Conservation (phyloP, 2,113 vertebrate genomes). For the Malaclemys terrapin region DNA sequence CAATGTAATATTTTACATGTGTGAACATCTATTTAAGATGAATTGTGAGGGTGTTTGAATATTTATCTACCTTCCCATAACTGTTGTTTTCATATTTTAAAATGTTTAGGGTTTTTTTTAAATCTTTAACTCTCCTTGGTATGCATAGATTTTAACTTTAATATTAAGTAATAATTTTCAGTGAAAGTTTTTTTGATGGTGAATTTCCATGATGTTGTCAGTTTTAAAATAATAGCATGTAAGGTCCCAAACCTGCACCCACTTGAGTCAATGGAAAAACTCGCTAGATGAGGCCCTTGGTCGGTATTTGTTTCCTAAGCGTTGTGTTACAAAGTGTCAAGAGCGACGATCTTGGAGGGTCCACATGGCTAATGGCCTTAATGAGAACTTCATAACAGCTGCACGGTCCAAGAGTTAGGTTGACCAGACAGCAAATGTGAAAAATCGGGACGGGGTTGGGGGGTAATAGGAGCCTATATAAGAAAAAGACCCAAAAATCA, state of each 20-base stretch:
- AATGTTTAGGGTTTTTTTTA: not conserved
- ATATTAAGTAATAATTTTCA: not conserved
- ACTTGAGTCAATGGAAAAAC: not conserved
- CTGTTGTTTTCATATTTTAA: slow-evolving; percentile 5
- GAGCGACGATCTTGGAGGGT: not conserved
- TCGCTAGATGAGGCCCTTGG: not conserved
- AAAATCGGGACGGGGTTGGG: too few species aligned
- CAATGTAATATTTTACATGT: slow-evolving; percentile 20
- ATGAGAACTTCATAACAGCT: not conserved
- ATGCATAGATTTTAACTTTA: not conserved
- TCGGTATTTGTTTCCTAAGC: not conserved
- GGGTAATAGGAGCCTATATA: too few species aligned
- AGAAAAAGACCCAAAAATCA: too few species aligned
- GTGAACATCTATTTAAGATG: slow-evolving; percentile 20
- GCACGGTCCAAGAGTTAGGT: not conserved
- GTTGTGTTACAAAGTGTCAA: not conserved
- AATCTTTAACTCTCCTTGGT: not conserved
- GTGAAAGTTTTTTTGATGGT: not conserved
- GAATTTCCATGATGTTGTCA: not conserved
- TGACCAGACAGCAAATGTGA: too few species aligned
- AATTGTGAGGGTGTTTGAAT: not conserved
- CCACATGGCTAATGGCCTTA: not conserved
- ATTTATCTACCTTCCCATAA: slow-evolving; percentile 13
- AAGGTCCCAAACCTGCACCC: not conserved
- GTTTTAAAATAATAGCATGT: accelerated